Percentiles rank a stretch among this genome's conserved stretches.
phyloP scores from a whole-genome alignment of 1,140 invertebrate genomes.

The Eriocheir sinensis region DNA sequence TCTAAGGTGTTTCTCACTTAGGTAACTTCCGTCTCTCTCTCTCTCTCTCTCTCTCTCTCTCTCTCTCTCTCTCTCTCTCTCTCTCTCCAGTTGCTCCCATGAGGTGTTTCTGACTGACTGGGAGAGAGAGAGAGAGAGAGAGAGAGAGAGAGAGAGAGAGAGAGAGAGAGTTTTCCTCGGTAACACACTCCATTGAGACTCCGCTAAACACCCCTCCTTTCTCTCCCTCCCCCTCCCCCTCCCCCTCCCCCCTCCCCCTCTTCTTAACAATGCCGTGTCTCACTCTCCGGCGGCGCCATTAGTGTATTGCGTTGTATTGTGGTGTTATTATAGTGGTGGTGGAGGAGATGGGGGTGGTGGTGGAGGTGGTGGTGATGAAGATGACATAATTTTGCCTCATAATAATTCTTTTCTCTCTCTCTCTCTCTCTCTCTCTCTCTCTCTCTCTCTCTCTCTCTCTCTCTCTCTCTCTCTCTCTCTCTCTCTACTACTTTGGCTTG shows the following conservation, averaged over 20 bases:
- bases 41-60: constrained; percentile 49
- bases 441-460: background rate
- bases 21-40: constrained; percentile 3
- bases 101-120: background rate
- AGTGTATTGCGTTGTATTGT: constrained; percentile 17
- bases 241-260: background rate
- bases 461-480: background rate
- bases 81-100: too few species aligned
- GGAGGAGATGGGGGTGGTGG: too few species aligned
- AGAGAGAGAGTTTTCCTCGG: constrained; percentile 11
- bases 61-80: constrained; percentile 37
- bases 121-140: constrained; percentile 3
- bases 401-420: background rate
- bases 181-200: background rate
- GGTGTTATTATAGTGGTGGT: background rate
- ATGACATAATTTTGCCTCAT: background rate
- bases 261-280: background rate
- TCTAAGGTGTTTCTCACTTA: constrained; percentile 2
- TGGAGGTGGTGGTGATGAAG: background rate
- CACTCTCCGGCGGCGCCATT: background rate
- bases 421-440: background rate
- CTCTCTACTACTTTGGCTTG: background rate
- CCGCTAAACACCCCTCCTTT: background rate
- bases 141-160: constrained; percentile 22
- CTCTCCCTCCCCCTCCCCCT: background rate